Percentiles rank a stretch among this genome's conserved stretches.
Evolutionary conservation across 2,888 invertebrate genomes (phyloP).

Genomic region (Thereva unica): DNA sequence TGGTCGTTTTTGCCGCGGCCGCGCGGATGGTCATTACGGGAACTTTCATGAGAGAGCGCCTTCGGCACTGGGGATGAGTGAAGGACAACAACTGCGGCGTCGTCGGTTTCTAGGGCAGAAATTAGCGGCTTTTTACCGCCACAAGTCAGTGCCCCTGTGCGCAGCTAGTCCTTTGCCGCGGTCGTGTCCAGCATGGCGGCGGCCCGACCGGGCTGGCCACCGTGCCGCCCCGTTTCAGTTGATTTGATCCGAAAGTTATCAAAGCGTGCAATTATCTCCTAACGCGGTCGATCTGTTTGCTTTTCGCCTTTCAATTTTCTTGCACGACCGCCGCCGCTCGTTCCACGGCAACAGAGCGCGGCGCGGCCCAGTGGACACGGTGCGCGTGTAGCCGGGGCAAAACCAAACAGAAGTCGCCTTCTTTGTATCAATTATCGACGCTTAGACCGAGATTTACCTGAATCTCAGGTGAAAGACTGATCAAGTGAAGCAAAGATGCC

Average conservation of each 20-base stretch:
- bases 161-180: no score
- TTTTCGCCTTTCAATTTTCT: slow-evolving; percentile 26
- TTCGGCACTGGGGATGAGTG: no score
- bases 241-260: not conserved
- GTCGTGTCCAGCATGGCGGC: no score
- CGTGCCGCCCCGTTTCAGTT: no score
- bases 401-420: slow-evolving; percentile 20
- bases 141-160: no score
- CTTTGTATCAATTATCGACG: slow-evolving; percentile 28
- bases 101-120: no score
- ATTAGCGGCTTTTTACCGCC: no score
- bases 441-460: slow-evolving; percentile 2
- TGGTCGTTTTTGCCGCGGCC: no score
- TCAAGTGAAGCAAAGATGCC: not conserved
- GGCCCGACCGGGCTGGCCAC: no score
- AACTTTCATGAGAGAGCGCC: no score
- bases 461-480: slow-evolving; percentile 2
- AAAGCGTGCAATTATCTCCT: slow-evolving; percentile 28
- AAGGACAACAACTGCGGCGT: no score
- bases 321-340: slow-evolving; percentile 2
- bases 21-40: no score
- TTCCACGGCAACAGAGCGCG: not conserved
- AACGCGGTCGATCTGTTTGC: slow-evolving; percentile 8
- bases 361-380: not conserved
- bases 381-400: not conserved